These are phyloP conservation scores for Ammodytes marinus DNA, from an alignment of 2,113 vertebrate genomes.

Conservation along the genomic window DNA sequence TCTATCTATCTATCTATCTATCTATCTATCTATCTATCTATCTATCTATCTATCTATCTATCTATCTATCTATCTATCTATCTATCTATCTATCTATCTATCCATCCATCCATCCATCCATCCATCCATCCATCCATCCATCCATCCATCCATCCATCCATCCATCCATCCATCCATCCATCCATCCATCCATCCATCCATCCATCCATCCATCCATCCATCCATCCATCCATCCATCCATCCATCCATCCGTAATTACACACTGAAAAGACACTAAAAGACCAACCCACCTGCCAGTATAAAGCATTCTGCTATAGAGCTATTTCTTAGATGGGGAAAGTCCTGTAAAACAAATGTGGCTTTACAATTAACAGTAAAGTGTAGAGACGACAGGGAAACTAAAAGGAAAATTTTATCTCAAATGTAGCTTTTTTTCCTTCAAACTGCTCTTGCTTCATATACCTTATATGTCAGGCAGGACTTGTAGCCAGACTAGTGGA, in stretches of 20 bases:
- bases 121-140: too few relatives aligned
- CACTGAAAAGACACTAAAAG: not conserved
- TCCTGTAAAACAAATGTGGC: not conserved
- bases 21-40: not conserved
- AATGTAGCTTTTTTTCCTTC: not conserved
- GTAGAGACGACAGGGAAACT: not conserved
- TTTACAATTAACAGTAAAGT: not conserved
- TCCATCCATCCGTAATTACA: not conserved
- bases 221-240: not conserved
- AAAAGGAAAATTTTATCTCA: not conserved
- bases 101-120: too few relatives aligned
- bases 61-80: not conserved
- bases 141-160: too few relatives aligned
- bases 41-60: not conserved
- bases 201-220: not conserved
- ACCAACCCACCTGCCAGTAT: not conserved
- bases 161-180: not conserved
- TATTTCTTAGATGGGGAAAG: not conserved
- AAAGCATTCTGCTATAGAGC: not conserved
- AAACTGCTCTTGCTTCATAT: not conserved
- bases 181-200: not conserved
- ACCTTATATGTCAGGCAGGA: not conserved
- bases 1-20: not conserved
- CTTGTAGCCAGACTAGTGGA: not conserved
- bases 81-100: not conserved